These are phyloP conservation scores for Dinocampus coccinellae DNA, from an alignment of 2,888 invertebrate genomes.

Conservation along the genomic window DNA sequence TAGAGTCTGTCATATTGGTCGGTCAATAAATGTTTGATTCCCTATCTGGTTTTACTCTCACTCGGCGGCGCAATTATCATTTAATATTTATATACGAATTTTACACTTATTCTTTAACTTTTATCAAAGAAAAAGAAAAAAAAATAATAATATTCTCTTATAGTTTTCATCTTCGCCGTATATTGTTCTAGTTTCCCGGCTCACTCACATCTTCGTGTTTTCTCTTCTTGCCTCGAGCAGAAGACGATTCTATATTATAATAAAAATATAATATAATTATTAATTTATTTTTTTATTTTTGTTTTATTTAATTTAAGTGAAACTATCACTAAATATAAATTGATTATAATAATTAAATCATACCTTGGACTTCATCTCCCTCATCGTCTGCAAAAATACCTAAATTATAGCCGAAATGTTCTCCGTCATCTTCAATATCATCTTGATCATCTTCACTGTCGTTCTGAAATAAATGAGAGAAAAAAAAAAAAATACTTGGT, in stretches of 20 bases:
- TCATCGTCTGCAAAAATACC: conserved; percentile 70
- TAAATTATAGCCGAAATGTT: conserved; percentile 74
- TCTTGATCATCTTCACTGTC: conserved; percentile 75
- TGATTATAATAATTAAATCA: neutral
- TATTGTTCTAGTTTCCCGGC: conserved; percentile 62
- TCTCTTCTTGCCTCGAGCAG: conserved; percentile 79
- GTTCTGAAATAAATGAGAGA: conserved; percentile 62
- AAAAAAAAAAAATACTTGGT: neutral
- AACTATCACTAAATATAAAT: neutral
- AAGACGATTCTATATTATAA: conserved; percentile 68
- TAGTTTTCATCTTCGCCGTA: conserved; percentile 41
- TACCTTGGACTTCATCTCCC: conserved; percentile 64
- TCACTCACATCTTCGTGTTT: conserved; percentile 78
- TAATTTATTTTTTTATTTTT: neutral
- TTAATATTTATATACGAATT: conserved; percentile 65
- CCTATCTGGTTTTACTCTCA: conserved; percentile 48
- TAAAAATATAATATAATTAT: neutral
- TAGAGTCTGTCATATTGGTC: conserved; percentile 64
- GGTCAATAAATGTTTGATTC: conserved; percentile 59
- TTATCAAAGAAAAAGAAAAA: conserved; percentile 35
- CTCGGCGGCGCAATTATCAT: conserved; percentile 65
- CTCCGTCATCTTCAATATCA: conserved; percentile 77
- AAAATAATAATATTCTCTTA: neutral
- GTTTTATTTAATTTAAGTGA: neutral
- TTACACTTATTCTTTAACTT: conserved; percentile 65